These are phyloP conservation scores for Nyctibius grandis DNA, from an alignment of 2,797 vertebrate species.

Conservation along the genomic window DNA sequence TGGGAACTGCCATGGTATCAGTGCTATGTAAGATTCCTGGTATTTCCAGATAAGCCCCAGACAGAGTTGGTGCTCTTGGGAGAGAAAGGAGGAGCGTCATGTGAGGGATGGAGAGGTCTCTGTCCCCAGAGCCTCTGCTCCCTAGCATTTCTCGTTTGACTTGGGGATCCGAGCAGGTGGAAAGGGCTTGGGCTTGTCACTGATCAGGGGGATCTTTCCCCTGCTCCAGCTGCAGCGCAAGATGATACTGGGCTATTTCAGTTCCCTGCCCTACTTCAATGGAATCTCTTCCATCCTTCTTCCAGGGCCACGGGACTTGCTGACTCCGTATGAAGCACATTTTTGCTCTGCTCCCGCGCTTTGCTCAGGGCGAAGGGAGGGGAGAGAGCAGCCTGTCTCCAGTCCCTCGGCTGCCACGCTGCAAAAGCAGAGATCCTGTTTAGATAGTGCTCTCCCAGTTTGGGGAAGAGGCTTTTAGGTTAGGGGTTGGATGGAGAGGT, in stretches of 20 bases:
- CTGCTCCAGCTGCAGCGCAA: not conserved
- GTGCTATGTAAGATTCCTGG: not conserved
- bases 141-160: not conserved
- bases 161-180: not conserved
- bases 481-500: not conserved
- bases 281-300: not conserved
- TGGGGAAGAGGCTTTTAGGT: not conserved
- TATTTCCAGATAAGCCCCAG: conserved; percentile 27
- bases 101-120: not conserved
- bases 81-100: not conserved
- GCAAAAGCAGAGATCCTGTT: not conserved
- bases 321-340: not conserved
- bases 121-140: not conserved
- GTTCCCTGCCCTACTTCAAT: not conserved
- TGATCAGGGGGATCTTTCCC: not conserved
- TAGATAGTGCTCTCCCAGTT: not conserved
- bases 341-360: not conserved
- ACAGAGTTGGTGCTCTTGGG: not conserved
- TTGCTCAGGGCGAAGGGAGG: not conserved
- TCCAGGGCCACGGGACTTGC: not conserved
- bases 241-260: not conserved
- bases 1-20: not conserved
- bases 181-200: not conserved
- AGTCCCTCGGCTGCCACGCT: not conserved
- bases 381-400: not conserved